A percentile compares a stretch with the other conserved stretches of the same genome.
phyloP scores from a whole-genome alignment of 2,888 invertebrate genomes.

The Orthonychiurus folsomi region DNA sequence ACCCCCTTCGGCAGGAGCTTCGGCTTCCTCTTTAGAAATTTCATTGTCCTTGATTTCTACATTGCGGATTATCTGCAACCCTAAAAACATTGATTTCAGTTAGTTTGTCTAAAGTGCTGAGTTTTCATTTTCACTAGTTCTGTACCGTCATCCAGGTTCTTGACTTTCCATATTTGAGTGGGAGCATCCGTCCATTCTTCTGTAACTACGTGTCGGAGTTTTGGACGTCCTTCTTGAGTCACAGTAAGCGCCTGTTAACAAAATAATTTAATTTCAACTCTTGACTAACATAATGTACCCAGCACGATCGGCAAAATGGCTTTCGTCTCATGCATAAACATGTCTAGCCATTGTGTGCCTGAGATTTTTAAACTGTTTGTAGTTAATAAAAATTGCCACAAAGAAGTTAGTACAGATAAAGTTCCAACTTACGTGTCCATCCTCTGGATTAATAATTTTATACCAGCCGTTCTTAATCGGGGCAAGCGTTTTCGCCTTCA shows the following conservation, averaged over 20 bases:
- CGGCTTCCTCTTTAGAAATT: neutral
- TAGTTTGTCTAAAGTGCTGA: neutral
- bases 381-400: neutral
- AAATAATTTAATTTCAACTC: too few species aligned
- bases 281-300: too few species aligned
- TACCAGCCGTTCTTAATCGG: neutral
- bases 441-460: slow-evolving; percentile 1
- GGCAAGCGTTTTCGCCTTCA: too few species aligned
- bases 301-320: too few species aligned
- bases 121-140: too few species aligned
- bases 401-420: too few species aligned
- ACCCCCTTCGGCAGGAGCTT: neutral
- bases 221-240: neutral
- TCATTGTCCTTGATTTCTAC: neutral
- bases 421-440: slow-evolving; percentile 2
- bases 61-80: neutral
- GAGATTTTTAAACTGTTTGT: neutral
- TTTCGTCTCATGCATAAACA: too few species aligned
- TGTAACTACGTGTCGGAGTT: neutral
- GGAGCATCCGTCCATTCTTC: neutral
- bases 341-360: too few species aligned
- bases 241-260: neutral
- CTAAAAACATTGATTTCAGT: neutral
- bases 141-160: neutral
- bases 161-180: neutral